Percentiles rank a stretch among this genome's conserved stretches.
Evolutionary conservation across 2,888 invertebrate genomes (phyloP).

Genomic region (Steromphala cineraria): DNA sequence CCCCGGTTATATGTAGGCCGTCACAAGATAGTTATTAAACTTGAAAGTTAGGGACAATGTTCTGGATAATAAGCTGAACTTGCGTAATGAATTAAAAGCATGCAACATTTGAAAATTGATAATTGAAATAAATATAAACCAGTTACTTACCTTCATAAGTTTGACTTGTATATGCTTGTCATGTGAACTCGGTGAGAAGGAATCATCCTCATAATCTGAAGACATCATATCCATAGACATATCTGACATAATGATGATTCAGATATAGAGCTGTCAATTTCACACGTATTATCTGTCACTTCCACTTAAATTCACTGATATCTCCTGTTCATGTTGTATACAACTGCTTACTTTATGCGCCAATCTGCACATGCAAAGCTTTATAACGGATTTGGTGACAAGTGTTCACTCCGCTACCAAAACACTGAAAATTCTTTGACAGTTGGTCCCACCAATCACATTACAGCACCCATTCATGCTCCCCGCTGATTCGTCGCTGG

Average conservation of each 20-base stretch:
- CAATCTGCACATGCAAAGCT: not conserved
- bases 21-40: too few relatives aligned
- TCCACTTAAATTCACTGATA: too few relatives aligned
- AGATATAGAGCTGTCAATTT: too few relatives aligned
- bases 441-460: conserved; percentile 16
- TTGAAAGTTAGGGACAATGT: too few relatives aligned
- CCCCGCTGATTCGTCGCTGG: conserved; percentile 28
- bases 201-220: conserved; percentile 25
- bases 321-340: too few relatives aligned
- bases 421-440: conserved; percentile 20
- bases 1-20: too few relatives aligned
- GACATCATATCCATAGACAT: conserved; percentile 20
- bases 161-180: conserved; percentile 14
- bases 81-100: too few relatives aligned
- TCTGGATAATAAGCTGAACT: too few relatives aligned
- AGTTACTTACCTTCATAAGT: not conserved
- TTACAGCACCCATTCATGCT: not conserved
- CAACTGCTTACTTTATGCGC: not conserved
- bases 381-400: not conserved
- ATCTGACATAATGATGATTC: not conserved
- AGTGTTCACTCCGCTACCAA: conserved; percentile 17
- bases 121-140: not conserved
- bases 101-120: too few relatives aligned
- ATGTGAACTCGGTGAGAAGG: conserved; percentile 12
- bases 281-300: too few relatives aligned